Evolutionary conservation across 37 sponge, comb jelly and placozoan species (phyloP).

Genomic region (Hormiphora californensis): DNA sequence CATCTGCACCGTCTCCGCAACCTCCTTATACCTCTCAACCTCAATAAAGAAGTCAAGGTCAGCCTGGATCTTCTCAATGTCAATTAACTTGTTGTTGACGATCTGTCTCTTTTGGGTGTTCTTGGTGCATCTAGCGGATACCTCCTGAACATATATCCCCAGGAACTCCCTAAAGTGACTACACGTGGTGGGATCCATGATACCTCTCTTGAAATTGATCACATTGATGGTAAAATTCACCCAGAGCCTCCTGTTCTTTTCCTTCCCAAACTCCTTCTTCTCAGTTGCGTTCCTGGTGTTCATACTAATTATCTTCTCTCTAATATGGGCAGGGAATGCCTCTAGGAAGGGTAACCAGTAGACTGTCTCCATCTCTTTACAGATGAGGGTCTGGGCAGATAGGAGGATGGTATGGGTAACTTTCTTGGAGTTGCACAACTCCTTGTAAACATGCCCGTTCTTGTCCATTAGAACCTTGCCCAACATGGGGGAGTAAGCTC

Average conservation of each 20-base stretch:
- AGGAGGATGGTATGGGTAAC: not conserved
- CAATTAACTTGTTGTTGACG: conserved; percentile 26
- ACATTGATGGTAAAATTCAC: conserved; percentile 28
- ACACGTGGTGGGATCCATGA: conserved; percentile 21
- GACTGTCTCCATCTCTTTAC: conserved; percentile 27
- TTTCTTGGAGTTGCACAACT: conserved; percentile 28
- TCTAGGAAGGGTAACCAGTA: conserved; percentile 20
- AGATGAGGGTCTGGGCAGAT: not conserved
- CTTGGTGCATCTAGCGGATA: not conserved
- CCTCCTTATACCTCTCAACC: conserved; percentile 30
- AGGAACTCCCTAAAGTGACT: not conserved
- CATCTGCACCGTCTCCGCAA: not conserved
- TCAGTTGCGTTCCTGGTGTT: not conserved
- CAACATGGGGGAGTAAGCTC: not conserved
- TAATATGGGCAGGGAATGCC: conserved; percentile 4
- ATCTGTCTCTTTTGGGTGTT: not conserved
- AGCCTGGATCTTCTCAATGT: conserved; percentile 12
- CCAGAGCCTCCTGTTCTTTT: conserved; percentile 42
- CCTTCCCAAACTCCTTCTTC: conserved; percentile 43
- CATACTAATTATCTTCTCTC: conserved; percentile 30
- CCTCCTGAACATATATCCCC: not conserved
- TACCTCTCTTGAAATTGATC: conserved; percentile 29
- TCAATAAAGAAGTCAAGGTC: conserved; percentile 36
- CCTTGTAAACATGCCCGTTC: not conserved
- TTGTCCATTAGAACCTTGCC: not conserved